A percentile compares a stretch with the other conserved stretches of the same genome.
Evolutionary conservation across 1,140 invertebrate genomes (phyloP).

Genomic region (Hyposmocoma kahamanoa): DNA sequence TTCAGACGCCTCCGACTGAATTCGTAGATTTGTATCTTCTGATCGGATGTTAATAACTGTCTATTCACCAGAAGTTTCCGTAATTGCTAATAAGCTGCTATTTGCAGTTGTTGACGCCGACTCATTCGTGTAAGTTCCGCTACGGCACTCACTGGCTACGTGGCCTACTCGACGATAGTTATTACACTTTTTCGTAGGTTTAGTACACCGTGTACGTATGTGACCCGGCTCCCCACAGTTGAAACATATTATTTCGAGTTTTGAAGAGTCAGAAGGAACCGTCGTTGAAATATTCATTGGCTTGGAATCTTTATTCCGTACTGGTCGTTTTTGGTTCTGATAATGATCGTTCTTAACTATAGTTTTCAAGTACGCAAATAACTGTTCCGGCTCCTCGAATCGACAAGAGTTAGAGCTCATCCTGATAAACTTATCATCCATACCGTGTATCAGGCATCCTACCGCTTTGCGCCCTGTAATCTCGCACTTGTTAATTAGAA

Average conservation of each 20-base stretch:
- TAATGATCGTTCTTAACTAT: not conserved
- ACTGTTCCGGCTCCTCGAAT: conserved; percentile 4
- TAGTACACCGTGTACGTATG: conserved; percentile 4
- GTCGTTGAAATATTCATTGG: not conserved
- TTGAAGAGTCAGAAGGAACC: too few species aligned
- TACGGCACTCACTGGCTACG: conserved; percentile 5
- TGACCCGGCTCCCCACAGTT: conserved; percentile 5
- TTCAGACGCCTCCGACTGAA: too few species aligned
- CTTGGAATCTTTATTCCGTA: not conserved
- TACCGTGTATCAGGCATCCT: conserved; percentile 6
- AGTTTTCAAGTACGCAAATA: conserved; percentile 2
- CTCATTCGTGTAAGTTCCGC: not conserved
- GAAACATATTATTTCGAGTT: too few species aligned
- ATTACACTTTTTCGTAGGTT: conserved; percentile 7
- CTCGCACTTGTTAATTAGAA: conserved; percentile 6
- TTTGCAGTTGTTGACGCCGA: not conserved
- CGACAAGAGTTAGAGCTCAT: conserved; percentile 4
- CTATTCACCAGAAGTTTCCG: not conserved
- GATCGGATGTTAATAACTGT: not conserved
- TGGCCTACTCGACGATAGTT: too few species aligned
- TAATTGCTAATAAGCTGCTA: not conserved
- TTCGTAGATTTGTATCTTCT: not conserved
- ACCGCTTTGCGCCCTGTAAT: conserved; percentile 3
- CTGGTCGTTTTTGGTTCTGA: not conserved
- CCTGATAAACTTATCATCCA: conserved; percentile 6